Evolutionary conservation across 2,888 invertebrate genomes (phyloP).

Genomic region (Monoplex corrugatus): DNA sequence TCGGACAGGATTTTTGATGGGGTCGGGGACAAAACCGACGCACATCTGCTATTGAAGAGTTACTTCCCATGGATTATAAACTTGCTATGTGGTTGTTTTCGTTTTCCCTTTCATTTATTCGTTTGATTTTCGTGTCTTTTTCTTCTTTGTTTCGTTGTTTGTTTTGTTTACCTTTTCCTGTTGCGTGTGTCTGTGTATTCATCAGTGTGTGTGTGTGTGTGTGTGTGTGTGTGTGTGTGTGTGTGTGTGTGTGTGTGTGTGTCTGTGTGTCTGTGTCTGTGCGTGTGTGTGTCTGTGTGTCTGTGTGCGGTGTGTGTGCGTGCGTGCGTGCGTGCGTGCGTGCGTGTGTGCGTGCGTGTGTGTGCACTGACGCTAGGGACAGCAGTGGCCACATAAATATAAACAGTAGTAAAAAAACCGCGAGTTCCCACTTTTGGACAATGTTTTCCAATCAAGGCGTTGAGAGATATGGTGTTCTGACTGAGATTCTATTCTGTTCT

Average conservation of each 20-base stretch:
- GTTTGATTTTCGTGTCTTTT: too few species aligned
- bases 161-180: too few species aligned
- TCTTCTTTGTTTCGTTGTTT: too few species aligned
- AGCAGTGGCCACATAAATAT: not conserved
- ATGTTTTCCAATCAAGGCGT: too few species aligned
- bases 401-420: not conserved
- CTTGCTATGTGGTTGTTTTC: not conserved
- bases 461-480: too few species aligned
- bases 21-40: too few species aligned
- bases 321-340: not conserved
- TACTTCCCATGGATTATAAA: not conserved
- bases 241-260: not conserved
- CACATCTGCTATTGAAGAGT: too few species aligned
- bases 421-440: too few species aligned
- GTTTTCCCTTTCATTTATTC: too few species aligned
- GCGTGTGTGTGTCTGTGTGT: not conserved
- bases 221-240: not conserved
- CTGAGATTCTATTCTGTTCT: too few species aligned
- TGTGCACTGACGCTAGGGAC: not conserved
- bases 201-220: not conserved
- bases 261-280: not conserved
- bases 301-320: not conserved
- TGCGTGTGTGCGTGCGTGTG: not conserved
- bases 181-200: too few species aligned
- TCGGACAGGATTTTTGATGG: too few species aligned